A percentile compares a stretch with the other conserved stretches of the same genome.
These are phyloP conservation scores for Tamias sibiricus DNA, from an alignment of 2,113 vertebrate species.

Conservation along the genomic window DNA sequence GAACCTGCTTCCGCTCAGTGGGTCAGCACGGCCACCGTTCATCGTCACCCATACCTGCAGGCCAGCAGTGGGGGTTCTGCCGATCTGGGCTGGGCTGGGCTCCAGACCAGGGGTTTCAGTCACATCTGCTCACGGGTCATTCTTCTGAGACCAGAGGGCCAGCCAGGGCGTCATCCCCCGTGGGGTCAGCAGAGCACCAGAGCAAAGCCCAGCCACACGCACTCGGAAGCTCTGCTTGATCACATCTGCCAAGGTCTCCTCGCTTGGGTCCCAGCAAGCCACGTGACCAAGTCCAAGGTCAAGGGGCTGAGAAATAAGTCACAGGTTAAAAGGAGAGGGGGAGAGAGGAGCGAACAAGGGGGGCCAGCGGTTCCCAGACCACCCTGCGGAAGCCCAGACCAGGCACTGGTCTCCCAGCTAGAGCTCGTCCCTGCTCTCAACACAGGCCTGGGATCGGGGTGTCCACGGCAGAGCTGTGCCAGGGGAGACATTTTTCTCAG, in stretches of 20 bases:
- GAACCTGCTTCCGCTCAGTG: no score
- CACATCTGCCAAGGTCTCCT: not conserved
- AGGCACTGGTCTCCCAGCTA: not conserved
- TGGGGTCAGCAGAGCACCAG: not conserved
- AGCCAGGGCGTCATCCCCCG: not conserved
- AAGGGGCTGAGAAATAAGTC: not conserved
- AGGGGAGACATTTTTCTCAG: not conserved
- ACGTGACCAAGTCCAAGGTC: not conserved
- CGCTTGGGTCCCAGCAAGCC: not conserved
- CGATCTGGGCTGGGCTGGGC: not conserved
- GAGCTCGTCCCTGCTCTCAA: not conserved
- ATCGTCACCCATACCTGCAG: not conserved
- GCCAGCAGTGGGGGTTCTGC: not conserved
- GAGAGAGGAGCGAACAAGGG: not conserved
- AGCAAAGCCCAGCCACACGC: not conserved
- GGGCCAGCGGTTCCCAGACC: not conserved
- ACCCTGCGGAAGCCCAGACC: no score
- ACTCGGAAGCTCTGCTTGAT: not conserved
- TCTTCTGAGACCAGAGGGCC: not conserved
- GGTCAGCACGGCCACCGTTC: not conserved
- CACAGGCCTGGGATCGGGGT: not conserved
- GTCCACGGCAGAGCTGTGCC: not conserved
- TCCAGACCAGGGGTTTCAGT: not conserved
- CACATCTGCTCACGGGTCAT: not conserved
- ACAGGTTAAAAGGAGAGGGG: not conserved